Evolutionary conservation across 2,888 invertebrate species (phyloP), one percentile per base, ranked within the genome.

Genomic region (Oligia strigilis): DNA sequence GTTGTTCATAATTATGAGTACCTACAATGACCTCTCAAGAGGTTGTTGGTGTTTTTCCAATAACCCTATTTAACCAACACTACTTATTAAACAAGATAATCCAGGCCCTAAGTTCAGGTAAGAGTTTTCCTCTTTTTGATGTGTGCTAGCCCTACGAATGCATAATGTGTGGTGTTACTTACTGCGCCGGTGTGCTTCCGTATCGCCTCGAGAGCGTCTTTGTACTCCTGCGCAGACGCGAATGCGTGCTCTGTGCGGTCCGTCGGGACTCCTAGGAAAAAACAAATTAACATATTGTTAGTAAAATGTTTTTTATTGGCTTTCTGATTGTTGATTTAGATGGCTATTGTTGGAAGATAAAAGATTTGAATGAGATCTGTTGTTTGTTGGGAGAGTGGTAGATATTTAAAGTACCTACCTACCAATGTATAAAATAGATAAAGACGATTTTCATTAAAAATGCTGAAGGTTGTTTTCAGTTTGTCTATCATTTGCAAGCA

Each of bases 171-270:
- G 36, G 58, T 74, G 75, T 78, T 77, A 94, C 96, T 95, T 89
- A 97, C 96, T 83, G 94, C 95, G 78, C 96, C 96, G 29, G 96
- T 96, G 85, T 96, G 92, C 89, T 94, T 95, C 79, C 95, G 93
- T 91, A 96, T 93, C 77, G 96, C 95, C 82, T 96, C 95, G 40
- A 96, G 93, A 69, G 96, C 96, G 77, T 95, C 96, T 92, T 95
- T 97, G 92, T 96, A 96, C 89, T 96, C 97, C 84, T 95, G 95
- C 78, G 96, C 96, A 49, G 97, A 95, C 66, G 94, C 95, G 79
- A 92, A 94, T 29, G 93, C 92, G 78, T 94, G 95, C 82, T 95
- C 97, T 40, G 94, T 92, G 64, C 95, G 93, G 65, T 96, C 97
- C 36, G 96, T 96, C 78, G 94, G 94, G 72, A 93, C 90, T 93